Evolutionary conservation across 2,888 invertebrate genomes (phyloP).

Genomic region (Rutpela maculata): DNA sequence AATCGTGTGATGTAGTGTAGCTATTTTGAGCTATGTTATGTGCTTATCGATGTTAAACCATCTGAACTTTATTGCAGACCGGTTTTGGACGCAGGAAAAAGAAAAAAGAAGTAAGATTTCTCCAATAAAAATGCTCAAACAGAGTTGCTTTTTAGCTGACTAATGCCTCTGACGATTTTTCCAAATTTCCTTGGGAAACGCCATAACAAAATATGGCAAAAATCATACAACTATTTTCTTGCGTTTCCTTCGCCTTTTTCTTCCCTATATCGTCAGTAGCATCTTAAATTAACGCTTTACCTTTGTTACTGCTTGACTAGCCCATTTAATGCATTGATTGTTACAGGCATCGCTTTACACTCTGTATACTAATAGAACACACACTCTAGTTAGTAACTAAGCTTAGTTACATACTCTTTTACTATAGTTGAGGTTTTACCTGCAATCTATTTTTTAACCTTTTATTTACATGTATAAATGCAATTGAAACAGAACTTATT

Average conservation of each 20-base stretch:
- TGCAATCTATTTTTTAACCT: neutral
- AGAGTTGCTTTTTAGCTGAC: constrained; percentile 72
- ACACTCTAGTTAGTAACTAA: constrained; percentile 7
- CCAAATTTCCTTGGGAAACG: constrained; percentile 48
- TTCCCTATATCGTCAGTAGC: constrained; percentile 69
- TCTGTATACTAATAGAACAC: constrained; percentile 36
- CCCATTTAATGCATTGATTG: constrained; percentile 55
- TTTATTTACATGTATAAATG: neutral
- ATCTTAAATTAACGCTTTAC: constrained; percentile 62
- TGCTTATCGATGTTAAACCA: constrained; percentile 74
- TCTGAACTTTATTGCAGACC: constrained; percentile 82
- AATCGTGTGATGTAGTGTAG: constrained; percentile 62
- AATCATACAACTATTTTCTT: constrained; percentile 53
- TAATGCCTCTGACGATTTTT: constrained; percentile 71
- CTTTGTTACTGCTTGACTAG: constrained; percentile 64
- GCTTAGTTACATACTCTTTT: neutral
- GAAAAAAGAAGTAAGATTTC: constrained; percentile 97
- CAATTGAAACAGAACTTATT: neutral
- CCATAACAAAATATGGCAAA: constrained; percentile 48
- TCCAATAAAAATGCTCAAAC: constrained; percentile 72
- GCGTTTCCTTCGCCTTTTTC: constrained; percentile 55
- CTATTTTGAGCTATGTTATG: constrained; percentile 64
- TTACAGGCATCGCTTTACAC: constrained; percentile 55
- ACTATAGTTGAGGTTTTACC: neutral
- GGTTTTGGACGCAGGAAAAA: constrained; percentile 98